These are phyloP conservation scores for Heliconius charithonia DNA, from an alignment of 2,888 invertebrate species.

Conservation along the genomic window DNA sequence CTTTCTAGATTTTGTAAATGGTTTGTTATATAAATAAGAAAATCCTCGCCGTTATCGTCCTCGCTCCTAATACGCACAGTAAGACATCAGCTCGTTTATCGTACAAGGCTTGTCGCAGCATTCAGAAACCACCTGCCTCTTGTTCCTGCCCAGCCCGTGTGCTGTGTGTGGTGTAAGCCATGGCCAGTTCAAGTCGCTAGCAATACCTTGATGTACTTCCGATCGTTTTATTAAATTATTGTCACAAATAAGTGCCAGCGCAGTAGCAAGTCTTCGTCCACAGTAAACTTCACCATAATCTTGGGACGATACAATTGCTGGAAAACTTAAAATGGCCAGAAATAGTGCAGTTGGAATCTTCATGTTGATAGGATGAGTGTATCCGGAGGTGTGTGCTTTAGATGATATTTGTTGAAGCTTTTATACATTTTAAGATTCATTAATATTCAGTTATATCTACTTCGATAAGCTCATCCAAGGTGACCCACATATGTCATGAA, in stretches of 20 bases:
- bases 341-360: constrained; percentile 21
- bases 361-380: constrained; percentile 26
- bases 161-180: constrained; percentile 52
- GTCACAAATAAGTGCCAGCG: constrained; percentile 47
- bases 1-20: not conserved
- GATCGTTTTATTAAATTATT: constrained; percentile 45
- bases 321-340: constrained; percentile 8
- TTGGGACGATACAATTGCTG: constrained; percentile 13
- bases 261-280: constrained; percentile 47
- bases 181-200: constrained; percentile 42
- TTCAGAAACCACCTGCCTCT: constrained; percentile 55
- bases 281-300: constrained; percentile 34
- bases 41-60: too few species aligned
- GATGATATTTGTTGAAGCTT: constrained; percentile 3
- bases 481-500: constrained; percentile 23
- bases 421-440: not conserved
- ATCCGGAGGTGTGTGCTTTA: not conserved
- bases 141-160: constrained; percentile 50
- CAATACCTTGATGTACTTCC: not conserved
- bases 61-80: constrained; percentile 34
- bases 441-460: constrained; percentile 12
- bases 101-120: constrained; percentile 61
- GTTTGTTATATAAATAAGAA: not conserved
- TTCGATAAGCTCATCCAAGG: not conserved
- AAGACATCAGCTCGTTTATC: constrained; percentile 51